Conservation (phyloP, 2,797 vertebrate species). For the Lophius americanus region DNA sequence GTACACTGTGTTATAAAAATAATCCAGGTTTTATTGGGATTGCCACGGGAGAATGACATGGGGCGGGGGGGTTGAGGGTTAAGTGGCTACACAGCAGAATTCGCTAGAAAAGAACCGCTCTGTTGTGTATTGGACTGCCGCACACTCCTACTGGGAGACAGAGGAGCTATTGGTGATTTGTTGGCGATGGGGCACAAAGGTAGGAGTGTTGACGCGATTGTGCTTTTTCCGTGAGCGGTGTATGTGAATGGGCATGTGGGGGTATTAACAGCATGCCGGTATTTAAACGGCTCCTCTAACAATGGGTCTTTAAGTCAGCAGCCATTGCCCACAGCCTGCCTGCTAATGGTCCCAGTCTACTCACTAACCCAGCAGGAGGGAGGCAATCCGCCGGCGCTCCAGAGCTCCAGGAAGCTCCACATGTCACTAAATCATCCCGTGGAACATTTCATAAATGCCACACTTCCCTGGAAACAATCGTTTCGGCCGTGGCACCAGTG, state of each 20-base stretch:
- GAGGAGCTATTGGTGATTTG: constrained; percentile 57
- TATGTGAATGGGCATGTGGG: constrained; percentile 70
- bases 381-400: constrained; percentile 46
- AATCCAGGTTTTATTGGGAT: constrained; percentile 83
- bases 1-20: constrained; percentile 78
- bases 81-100: constrained; percentile 77
- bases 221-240: constrained; percentile 51
- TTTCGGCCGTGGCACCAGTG: not conserved
- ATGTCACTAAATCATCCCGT: constrained; percentile 40
- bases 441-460: constrained; percentile 33
- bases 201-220: constrained; percentile 52
- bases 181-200: constrained; percentile 61
- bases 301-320: constrained; percentile 74
- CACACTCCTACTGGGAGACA: constrained; percentile 43
- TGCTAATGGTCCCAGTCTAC: constrained; percentile 61
- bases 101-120: constrained; percentile 70
- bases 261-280: constrained; percentile 76
- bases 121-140: constrained; percentile 62
- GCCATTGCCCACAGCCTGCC: constrained; percentile 60
- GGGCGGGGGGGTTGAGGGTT: constrained; percentile 39
- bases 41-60: constrained; percentile 59
- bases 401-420: constrained; percentile 50
- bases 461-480: constrained; percentile 29
- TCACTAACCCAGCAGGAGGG: constrained; percentile 60
- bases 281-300: constrained; percentile 70